Evolutionary conservation across 2,797 vertebrate species (phyloP).

Genomic region (Ptychobarbus kaznakovi): DNA sequence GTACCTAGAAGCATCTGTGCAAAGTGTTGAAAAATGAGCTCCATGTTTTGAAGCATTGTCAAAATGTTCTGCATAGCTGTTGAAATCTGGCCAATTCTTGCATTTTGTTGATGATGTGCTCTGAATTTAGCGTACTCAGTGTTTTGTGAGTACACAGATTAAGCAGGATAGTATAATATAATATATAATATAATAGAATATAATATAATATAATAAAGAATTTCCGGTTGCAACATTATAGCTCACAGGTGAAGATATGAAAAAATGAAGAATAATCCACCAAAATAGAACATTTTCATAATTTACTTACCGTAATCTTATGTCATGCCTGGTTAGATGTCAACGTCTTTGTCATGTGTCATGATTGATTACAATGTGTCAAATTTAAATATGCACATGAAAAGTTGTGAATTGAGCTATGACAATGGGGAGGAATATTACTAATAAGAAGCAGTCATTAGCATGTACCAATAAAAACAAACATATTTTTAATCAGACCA

Average conservation of each 20-base stretch:
- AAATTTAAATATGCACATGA: neutral
- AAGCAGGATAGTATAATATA: neutral
- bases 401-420: neutral
- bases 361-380: neutral
- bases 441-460: neutral
- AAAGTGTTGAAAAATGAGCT: constrained; percentile 30
- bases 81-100: constrained; percentile 16
- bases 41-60: constrained; percentile 11
- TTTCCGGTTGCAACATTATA: neutral
- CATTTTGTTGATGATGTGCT: neutral
- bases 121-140: neutral
- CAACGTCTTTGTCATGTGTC: neutral
- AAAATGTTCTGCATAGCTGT: constrained; percentile 33
- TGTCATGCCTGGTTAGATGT: neutral
- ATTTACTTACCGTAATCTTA: neutral
- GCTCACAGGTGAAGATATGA: neutral
- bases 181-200: neutral
- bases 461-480: neutral
- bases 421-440: neutral
- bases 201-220: neutral
- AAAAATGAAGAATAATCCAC: neutral
- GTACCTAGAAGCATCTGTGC: constrained; percentile 22
- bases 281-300: neutral
- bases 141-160: neutral
- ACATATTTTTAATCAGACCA: neutral